Percentiles rank a stretch among this genome's conserved stretches.
phyloP scores from a whole-genome alignment of 1,140 invertebrate species.

The Phymastichus coffea region DNA sequence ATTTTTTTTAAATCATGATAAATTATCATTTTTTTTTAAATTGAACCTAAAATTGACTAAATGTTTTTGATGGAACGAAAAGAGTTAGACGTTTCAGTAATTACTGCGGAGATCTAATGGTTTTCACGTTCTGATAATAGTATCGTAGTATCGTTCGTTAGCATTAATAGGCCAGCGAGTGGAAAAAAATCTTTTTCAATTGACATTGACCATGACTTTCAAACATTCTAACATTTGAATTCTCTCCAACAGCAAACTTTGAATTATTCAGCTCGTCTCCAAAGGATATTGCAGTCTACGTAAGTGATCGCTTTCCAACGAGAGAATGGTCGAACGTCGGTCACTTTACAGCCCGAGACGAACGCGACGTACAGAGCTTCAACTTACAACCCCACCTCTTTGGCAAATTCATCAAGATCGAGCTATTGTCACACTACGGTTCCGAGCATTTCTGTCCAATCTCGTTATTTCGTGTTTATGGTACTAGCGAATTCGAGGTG shows the following conservation, averaged over 20 bases:
- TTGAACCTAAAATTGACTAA: too few relatives aligned
- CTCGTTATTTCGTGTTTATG: conserved; percentile 87
- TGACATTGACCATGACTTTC: too few relatives aligned
- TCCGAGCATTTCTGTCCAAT: conserved; percentile 97
- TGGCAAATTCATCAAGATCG: conserved; percentile 91
- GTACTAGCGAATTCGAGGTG: conserved; percentile 88
- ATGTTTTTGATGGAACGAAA: too few relatives aligned
- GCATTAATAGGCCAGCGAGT: too few relatives aligned
- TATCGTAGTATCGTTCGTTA: too few relatives aligned
- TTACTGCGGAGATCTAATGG: too few relatives aligned
- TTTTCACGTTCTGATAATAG: too few relatives aligned
- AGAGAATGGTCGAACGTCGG: conserved; percentile 90
- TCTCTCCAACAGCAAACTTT: conserved; percentile 74
- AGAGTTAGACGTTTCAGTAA: too few relatives aligned
- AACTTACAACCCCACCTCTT: conserved; percentile 76
- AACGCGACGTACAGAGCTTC: conserved; percentile 86
- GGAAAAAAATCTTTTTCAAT: too few relatives aligned
- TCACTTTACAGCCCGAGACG: conserved; percentile 83
- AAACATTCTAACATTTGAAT: too few relatives aligned
- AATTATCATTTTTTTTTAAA: too few relatives aligned
- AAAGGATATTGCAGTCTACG: conserved; percentile 82
- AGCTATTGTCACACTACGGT: conserved; percentile 91
- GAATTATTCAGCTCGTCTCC: conserved; percentile 97
- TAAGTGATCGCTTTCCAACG: conserved; percentile 88
- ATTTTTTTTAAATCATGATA: too few relatives aligned